Evolutionary conservation across 2,888 invertebrate genomes (phyloP).

Genomic region (Agrenia bidenticulata): DNA sequence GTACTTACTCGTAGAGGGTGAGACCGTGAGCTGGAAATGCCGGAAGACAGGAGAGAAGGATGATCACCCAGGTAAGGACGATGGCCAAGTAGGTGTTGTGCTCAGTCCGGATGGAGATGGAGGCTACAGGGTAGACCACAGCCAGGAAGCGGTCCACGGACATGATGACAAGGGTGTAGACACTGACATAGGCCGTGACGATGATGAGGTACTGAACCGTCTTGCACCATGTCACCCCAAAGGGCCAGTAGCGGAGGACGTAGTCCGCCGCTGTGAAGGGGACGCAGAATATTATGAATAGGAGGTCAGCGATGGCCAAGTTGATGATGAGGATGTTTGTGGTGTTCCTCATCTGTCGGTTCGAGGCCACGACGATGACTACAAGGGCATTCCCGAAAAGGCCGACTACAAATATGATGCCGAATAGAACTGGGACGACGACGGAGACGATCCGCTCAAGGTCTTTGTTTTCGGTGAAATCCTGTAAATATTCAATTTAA

Average conservation of each 20-base stretch:
- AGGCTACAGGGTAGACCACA: constrained; percentile 87
- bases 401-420: constrained; percentile 80
- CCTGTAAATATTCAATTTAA: no score
- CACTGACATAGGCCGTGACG: constrained; percentile 88
- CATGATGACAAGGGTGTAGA: constrained; percentile 92
- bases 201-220: constrained; percentile 87
- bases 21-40: constrained; percentile 76
- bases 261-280: constrained; percentile 92
- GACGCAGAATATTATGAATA: constrained; percentile 90
- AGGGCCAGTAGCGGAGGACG: constrained; percentile 83
- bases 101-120: constrained; percentile 80
- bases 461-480: constrained; percentile 53
- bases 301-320: constrained; percentile 82
- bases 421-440: constrained; percentile 79
- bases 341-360: constrained; percentile 76
- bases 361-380: constrained; percentile 78
- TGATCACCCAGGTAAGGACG: constrained; percentile 75
- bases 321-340: constrained; percentile 90
- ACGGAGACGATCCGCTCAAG: constrained; percentile 67
- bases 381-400: constrained; percentile 85
- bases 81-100: constrained; percentile 78
- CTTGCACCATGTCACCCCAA: constrained; percentile 85
- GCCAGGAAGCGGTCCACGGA: constrained; percentile 86
- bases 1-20: constrained; percentile 65
- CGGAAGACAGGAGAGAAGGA: constrained; percentile 75